Percentiles rank a stretch among this genome's conserved stretches.
Conservation (phyloP, 2,888 invertebrate genomes). For the Amblyjoppa proteus region DNA sequence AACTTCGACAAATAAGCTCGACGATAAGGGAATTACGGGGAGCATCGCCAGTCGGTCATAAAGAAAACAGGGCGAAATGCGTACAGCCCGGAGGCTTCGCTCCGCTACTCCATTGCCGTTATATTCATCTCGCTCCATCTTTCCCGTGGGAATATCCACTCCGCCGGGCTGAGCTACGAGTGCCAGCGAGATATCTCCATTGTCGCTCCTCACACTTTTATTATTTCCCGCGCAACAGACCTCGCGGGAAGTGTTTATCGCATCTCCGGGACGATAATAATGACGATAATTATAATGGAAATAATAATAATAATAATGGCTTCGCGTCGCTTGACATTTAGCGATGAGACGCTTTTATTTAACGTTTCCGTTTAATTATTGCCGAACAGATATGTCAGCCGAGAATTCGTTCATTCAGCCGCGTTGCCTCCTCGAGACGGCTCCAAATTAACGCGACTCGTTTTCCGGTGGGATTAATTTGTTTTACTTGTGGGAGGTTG, state of each 20-base stretch:
- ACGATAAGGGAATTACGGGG: constrained; percentile 57
- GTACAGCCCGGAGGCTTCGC: constrained; percentile 18
- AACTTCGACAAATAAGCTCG: constrained; percentile 58
- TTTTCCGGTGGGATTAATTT: neutral
- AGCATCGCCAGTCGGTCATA: constrained; percentile 23
- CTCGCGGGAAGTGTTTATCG: constrained; percentile 45
- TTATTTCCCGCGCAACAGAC: constrained; percentile 39
- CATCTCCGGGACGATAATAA: constrained; percentile 28
- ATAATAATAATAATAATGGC: constrained; percentile 57
- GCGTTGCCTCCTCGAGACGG: constrained; percentile 4
- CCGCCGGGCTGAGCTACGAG: constrained; percentile 25
- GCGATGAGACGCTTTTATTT: constrained; percentile 22
- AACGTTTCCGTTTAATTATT: constrained; percentile 16
- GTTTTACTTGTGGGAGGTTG: neutral
- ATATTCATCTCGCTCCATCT: constrained; percentile 56
- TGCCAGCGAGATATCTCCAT: constrained; percentile 50
- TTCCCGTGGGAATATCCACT: constrained; percentile 44
- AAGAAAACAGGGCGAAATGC: constrained; percentile 36
- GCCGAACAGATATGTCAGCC: constrained; percentile 12
- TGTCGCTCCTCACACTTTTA: constrained; percentile 52
- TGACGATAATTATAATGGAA: constrained; percentile 42
- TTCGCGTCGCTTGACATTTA: constrained; percentile 27
- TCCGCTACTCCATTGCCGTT: neutral
- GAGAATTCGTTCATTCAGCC: constrained; percentile 2
- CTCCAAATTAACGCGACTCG: neutral